A percentile compares a stretch with the other conserved stretches of the same genome.
phyloP scores from a whole-genome alignment of 2,888 invertebrate genomes.

The Meteorus colon region DNA sequence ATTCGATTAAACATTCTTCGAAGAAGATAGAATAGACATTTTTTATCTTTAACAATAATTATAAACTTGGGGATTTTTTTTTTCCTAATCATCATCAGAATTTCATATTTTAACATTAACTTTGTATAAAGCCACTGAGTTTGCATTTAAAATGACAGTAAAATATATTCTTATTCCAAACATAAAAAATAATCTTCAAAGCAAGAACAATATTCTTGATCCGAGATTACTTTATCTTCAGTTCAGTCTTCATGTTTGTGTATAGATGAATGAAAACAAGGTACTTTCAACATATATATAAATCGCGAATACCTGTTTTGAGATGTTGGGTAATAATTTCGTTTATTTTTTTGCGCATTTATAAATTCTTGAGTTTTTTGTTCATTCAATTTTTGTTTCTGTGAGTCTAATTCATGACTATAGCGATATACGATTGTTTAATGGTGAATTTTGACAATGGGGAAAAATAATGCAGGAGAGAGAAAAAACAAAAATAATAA shows the following conservation, averaged over 20 bases:
- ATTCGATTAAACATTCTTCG: too few species aligned
- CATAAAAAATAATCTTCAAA: too few species aligned
- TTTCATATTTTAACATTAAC: too few species aligned
- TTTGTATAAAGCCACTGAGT: too few species aligned
- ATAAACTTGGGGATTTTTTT: too few species aligned
- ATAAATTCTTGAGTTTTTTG: background rate
- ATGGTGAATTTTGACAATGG: background rate
- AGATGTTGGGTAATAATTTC: background rate
- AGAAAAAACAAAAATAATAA: background rate
- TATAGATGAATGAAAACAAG: background rate
- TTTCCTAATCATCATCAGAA: too few species aligned
- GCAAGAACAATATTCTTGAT: too few species aligned
- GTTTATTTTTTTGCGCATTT: background rate
- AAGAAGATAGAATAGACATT: too few species aligned
- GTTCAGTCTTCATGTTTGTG: background rate
- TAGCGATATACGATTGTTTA: background rate
- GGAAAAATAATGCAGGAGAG: background rate
- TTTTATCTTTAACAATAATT: too few species aligned
- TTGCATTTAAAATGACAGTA: too few species aligned
- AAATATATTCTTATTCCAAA: too few species aligned
- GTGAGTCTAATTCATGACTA: constrained; percentile 25
- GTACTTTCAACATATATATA: background rate
- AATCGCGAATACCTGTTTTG: constrained; percentile 6
- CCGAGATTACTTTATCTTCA: too few species aligned
- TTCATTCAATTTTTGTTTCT: constrained; percentile 23